Evolutionary conservation across 2,113 vertebrate species (phyloP).

Genomic region (Panthera leo): DNA sequence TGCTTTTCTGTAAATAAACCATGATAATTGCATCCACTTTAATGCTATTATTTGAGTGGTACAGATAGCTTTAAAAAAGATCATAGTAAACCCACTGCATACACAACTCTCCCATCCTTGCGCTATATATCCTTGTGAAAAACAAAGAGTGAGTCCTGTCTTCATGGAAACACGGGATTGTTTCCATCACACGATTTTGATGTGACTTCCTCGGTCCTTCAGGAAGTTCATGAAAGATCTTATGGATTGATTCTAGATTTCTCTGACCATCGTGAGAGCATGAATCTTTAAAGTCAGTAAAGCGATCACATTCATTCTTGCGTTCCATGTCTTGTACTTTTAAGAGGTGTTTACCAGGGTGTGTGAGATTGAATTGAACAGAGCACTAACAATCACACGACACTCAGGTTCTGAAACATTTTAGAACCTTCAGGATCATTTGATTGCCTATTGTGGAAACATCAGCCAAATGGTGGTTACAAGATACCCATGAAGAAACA

Average conservation of each 20-base stretch:
- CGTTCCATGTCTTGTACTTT: not conserved
- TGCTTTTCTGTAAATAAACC: conserved; percentile 18
- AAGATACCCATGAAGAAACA: not conserved
- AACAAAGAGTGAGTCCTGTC: not conserved
- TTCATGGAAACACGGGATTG: not conserved
- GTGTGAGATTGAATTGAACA: not conserved
- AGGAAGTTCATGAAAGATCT: not conserved
- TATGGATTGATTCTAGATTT: not conserved
- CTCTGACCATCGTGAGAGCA: not conserved
- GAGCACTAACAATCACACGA: not conserved
- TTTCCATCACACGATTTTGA: not conserved
- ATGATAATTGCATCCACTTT: not conserved
- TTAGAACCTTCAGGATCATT: not conserved
- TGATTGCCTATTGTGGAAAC: not conserved
- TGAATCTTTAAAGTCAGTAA: not conserved
- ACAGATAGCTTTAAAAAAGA: not conserved
- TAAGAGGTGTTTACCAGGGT: not conserved
- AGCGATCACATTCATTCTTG: not conserved
- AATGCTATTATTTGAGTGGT: not conserved
- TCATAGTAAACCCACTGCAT: not conserved
- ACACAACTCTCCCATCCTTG: not conserved
- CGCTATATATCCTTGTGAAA: not conserved
- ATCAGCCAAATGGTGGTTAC: not conserved
- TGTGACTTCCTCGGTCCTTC: not conserved
- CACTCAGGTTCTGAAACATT: not conserved